phyloP scores from a whole-genome alignment of 2,113 vertebrate genomes.

The Danio rerio region GRCz12tu NC_133181.1:54117501-54118000 shows the following conservation, averaged over 20 bases:
- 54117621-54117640: neutral
- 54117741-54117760: neutral
- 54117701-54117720: neutral
- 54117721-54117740: neutral
- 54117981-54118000: neutral
- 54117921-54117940: slow-evolving; percentile 16
- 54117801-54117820: slow-evolving; percentile 11
- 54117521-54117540: neutral
- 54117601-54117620: neutral
- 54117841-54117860: neutral
- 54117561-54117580: slow-evolving; percentile 33
- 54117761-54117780: neutral
- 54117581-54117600: slow-evolving; percentile 15
- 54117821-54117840: neutral
- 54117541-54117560: neutral
- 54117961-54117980: neutral
- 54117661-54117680: slow-evolving; percentile 10
- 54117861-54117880: slow-evolving; percentile 8
- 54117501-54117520: slow-evolving; percentile 22
- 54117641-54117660: slow-evolving; percentile 2
- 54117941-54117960: neutral
- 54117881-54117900: slow-evolving; percentile 16
- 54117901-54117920: slow-evolving; percentile 18
- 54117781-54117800: neutral
- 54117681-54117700: neutral